A percentile compares a stretch with the other conserved stretches of the same genome.
Conservation (phyloP, 2,888 invertebrate genomes). For the Tribolium freemani region DNA sequence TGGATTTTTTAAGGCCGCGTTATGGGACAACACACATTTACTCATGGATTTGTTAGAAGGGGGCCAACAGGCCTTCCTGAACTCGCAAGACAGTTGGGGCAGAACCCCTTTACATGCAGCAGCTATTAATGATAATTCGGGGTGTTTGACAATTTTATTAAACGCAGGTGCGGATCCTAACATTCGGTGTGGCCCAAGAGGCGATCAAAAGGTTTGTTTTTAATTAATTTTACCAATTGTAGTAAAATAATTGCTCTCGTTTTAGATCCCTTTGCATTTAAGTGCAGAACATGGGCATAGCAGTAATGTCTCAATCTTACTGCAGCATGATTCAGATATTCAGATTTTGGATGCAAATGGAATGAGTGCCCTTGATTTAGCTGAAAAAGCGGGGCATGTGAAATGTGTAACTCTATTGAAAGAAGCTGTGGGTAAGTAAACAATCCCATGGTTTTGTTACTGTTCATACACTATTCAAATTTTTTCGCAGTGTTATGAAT, state of each 20-base stretch:
- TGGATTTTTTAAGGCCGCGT: constrained; percentile 75
- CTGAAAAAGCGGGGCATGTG: constrained; percentile 77
- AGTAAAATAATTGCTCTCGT: constrained; percentile 36
- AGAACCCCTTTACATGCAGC: constrained; percentile 87
- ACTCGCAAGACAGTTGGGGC: constrained; percentile 82
- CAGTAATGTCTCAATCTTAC: constrained; percentile 77
- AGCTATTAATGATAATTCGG: constrained; percentile 82
- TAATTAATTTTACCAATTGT: not conserved
- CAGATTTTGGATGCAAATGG: constrained; percentile 76
- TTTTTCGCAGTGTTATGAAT: no score
- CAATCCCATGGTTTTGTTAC: no score
- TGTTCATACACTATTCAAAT: no score
- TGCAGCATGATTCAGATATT: constrained; percentile 78
- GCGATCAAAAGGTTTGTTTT: constrained; percentile 75
- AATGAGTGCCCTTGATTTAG: constrained; percentile 80
- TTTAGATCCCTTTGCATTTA: constrained; percentile 84
- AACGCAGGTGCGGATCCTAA: constrained; percentile 81
- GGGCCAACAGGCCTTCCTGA: constrained; percentile 74
- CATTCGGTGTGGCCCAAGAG: constrained; percentile 76
- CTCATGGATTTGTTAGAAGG: constrained; percentile 85
- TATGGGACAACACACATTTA: constrained; percentile 91
- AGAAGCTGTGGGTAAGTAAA: constrained; percentile 74
- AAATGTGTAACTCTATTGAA: constrained; percentile 76
- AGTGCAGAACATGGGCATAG: constrained; percentile 85
- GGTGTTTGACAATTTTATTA: constrained; percentile 81